A percentile compares a stretch with the other conserved stretches of the same genome.
These are phyloP conservation scores for Vultur gryphus DNA, from an alignment of 2,797 vertebrate genomes.

Conservation along the genomic window DNA sequence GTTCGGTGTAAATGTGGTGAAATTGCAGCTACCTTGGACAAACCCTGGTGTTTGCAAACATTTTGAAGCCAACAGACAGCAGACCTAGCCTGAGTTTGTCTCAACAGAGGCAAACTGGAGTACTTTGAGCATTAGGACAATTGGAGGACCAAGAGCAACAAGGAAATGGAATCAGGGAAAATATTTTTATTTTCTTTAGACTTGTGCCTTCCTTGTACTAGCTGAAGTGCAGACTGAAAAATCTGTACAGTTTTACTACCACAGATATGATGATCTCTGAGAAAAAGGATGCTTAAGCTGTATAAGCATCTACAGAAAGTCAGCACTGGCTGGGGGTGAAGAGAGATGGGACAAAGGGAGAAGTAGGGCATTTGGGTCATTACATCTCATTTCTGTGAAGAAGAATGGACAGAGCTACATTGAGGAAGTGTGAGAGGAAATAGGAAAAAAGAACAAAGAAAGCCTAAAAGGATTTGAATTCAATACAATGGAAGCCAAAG, in stretches of 20 bases:
- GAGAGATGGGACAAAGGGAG: neutral
- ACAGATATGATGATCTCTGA: neutral
- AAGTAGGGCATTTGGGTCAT: neutral
- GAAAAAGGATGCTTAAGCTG: neutral
- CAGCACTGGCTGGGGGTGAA: neutral
- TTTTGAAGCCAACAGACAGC: neutral
- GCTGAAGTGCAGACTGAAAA: neutral
- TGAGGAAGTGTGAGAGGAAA: neutral
- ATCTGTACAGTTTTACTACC: neutral
- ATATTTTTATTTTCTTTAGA: neutral
- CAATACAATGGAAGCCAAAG: neutral
- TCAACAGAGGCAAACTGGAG: neutral
- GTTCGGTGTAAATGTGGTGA: neutral
- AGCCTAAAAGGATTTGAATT: neutral
- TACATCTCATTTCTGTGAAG: neutral
- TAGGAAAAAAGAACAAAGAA: neutral
- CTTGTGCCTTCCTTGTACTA: neutral
- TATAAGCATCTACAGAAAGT: neutral
- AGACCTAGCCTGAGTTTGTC: neutral
- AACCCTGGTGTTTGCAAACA: neutral
- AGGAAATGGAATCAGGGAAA: neutral
- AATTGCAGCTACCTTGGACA: neutral
- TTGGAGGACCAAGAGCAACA: neutral
- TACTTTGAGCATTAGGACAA: neutral
- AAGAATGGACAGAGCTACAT: neutral